A percentile compares a stretch with the other conserved stretches of the same genome.
These are phyloP conservation scores for Paramormyrops hopkinsi DNA, from an alignment of 2,797 vertebrate genomes.

Conservation along the genomic window DNA sequence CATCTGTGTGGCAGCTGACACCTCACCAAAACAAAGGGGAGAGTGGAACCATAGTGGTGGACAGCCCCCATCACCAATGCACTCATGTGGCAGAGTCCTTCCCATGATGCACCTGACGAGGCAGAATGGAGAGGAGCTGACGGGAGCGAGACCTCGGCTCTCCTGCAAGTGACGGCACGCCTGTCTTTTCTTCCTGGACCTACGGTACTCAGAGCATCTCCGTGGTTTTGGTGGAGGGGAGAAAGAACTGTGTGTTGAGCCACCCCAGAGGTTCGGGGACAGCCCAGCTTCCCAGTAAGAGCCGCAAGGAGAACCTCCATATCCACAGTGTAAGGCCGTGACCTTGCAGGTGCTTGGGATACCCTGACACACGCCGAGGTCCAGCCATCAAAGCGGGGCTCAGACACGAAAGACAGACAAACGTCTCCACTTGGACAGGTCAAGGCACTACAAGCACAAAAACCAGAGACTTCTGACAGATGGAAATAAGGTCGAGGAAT, in stretches of 20 bases:
- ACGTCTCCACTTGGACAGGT: not conserved
- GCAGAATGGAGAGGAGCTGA: constrained; percentile 25
- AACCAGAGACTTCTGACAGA: not conserved
- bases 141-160: not conserved
- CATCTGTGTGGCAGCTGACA: not conserved
- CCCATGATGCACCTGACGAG: constrained; percentile 31
- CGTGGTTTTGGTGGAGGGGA: not conserved
- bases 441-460: not conserved
- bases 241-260: not conserved
- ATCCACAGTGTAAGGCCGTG: not conserved
- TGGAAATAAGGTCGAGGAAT: not conserved
- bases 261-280: not conserved
- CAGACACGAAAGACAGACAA: not conserved
- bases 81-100: not conserved
- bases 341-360: not conserved
- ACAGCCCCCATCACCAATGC: not conserved
- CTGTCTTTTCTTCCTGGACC: constrained; percentile 10
- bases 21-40: not conserved
- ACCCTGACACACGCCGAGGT: not conserved
- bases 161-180: not conserved
- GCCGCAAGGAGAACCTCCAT: not conserved
- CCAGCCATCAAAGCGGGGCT: not conserved
- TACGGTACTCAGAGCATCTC: constrained; percentile 2
- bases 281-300: not conserved
- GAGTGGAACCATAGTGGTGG: not conserved